Evolutionary conservation across 2,797 vertebrate genomes (phyloP), one percentile per base, ranked within the genome.

Genomic region (Neosalanx taihuensis): DNA sequence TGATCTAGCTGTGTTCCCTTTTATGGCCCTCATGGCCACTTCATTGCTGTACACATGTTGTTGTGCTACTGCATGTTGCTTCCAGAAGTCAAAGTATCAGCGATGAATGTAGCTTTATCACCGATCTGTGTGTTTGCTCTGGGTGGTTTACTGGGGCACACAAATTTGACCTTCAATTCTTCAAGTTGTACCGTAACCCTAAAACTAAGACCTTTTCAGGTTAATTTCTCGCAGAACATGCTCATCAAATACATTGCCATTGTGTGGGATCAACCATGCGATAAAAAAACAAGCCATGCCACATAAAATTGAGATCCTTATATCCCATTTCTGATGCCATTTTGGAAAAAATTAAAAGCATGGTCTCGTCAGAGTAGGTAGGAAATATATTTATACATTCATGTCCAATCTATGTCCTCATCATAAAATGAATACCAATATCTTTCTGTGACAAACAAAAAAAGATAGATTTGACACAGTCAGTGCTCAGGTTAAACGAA

Each of bases 171-270:
- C 23, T 26, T 26, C 23, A 26, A 26, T 26, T 26, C 23, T 26
- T 26, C 23, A 26, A 26, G 23, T 26, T 26, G 23, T 26, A 26
- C 23, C 23, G 23, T 26, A 26, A 26, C 23, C 23, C 23, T 26
- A 26, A 26, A 26, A 26, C 23, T 26, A 67, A 83, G 79, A 72
- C 49, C 59, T 69, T 58, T 57, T 59, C 71, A 64, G 60, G 51
- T 53, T 69, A 30, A 72, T 80, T 81, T 80, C 26, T 74, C 53
- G 79, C 69, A 63, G 30, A 77, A 57, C 66, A 64, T 18, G 56
- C 71, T 81, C 62, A 72, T 33, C 73, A 71, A 33, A 41, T 46
- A 51, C 49, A 67, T 49, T 69, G 20, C 35, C 60, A 59, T 56
- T 49, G 73, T 64, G 60, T 69, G 64, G 20, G 49, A 69, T 70